phyloP scores from a whole-genome alignment of 2,113 vertebrate species.

The Poeciliopsis retropinna region DNA sequence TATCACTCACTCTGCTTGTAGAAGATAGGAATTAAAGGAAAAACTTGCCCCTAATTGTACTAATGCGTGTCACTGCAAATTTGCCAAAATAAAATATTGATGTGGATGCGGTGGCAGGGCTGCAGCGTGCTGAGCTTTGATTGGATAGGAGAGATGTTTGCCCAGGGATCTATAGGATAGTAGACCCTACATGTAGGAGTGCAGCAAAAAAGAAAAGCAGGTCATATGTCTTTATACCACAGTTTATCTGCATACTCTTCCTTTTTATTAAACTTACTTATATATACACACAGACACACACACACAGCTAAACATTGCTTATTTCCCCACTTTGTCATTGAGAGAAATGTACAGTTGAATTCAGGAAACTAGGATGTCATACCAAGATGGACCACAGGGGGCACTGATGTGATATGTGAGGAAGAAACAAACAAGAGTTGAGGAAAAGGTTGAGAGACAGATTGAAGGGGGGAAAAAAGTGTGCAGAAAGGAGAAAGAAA shows the following conservation, averaged over 20 bases:
- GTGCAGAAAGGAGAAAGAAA: constrained; percentile 20
- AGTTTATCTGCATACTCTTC: background rate
- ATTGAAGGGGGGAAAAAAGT: constrained; percentile 17
- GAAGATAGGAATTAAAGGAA: constrained; percentile 72
- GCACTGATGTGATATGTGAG: constrained; percentile 80
- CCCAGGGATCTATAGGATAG: constrained; percentile 66
- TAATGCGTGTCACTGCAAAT: constrained; percentile 77
- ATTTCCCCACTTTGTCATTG: constrained; percentile 13
- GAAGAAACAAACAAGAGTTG: constrained; percentile 30
- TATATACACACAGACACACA: background rate
- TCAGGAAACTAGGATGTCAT: constrained; percentile 40
- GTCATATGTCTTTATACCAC: constrained; percentile 6
- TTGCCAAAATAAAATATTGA: constrained; percentile 79
- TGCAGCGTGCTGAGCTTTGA: constrained; percentile 48
- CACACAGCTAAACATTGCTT: background rate
- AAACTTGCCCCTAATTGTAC: constrained; percentile 76
- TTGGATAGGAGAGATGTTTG: constrained; percentile 71
- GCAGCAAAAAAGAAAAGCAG: constrained; percentile 35
- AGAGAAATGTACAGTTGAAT: background rate
- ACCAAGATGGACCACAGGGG: constrained; percentile 79
- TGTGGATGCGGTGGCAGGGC: constrained; percentile 62
- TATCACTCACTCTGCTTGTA: constrained; percentile 65
- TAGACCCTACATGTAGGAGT: constrained; percentile 65
- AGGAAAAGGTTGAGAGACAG: constrained; percentile 33
- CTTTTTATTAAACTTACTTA: background rate